Base-by-base conservation (phyloP, 2,113 vertebrate genomes). In the Leucoraja erinaceus region DNA sequence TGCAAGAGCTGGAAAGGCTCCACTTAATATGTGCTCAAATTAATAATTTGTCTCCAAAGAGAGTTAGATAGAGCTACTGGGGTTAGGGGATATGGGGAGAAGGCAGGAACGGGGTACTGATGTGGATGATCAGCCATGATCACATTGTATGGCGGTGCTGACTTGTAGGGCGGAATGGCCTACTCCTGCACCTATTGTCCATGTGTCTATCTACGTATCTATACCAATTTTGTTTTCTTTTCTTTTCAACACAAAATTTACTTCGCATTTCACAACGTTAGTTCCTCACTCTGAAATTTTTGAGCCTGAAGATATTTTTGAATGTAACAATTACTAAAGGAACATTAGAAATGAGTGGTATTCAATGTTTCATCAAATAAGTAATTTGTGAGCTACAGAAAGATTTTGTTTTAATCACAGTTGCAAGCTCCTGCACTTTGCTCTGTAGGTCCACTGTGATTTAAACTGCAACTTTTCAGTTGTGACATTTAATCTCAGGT, bases 391-490 rank as follows among this genome's bases (percentile, higher is more conserved):
- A 74, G 66, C 20, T 25, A 5, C 47, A 91, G 38, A 54, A 72
- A 72, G 20, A 74, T 72, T 18, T 68, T 20, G 63, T 72, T 74
- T 91, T 91, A 91, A 91, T 74, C 66, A 91, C 68, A 47, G 31
- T 72, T 91, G 33, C 66, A 25, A 72, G 9, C 66, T 74, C 31
- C 90, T 91, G 68, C 68, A 72, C 90, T 72, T 74, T 91, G 68
- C 66, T 72, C 66, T 70, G 68, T 22, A 74, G 68, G 38, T 91
- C 66, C 31, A 72, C 90, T 28, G 22, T 74, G 68, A 91, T 91
- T 91, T 91, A 91, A 91, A 54, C 66, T 91, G 90, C 31, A 54
- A 91, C 90, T 91, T 91, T 74, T 91, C 90, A 91, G 72, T 72
- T 25, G 38, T 91, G 90, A 54, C 90, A 91, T 91, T 74, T 72